Evolutionary conservation across 1,140 invertebrate species (phyloP), one percentile per base, ranked within the genome.

Genomic region (Thrips palmi): DNA sequence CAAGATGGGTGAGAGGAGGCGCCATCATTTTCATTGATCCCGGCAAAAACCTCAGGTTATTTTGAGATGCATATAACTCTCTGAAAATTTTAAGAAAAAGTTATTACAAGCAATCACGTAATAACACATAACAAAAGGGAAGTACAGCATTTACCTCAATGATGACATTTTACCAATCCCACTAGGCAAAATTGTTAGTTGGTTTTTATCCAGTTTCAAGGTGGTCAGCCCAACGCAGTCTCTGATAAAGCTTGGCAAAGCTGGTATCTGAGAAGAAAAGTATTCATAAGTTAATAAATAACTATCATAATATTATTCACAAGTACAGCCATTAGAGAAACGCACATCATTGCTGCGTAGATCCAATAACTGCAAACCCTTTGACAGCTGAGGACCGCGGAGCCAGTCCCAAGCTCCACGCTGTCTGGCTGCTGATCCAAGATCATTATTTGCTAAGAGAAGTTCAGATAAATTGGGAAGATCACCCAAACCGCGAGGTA

Each of bases 401-500:
- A 79, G 46, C 76, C 76, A 80, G 30, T 53, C 47, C 75, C 75
- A 80, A 42, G 71, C 65, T 33, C 55, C 46, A 4, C 42, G 24
- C n/a, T n/a, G n/a, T n/a, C 33, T 30, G 29, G 54, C 54, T 18
- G 51, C 47, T 45, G 60, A 56, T 27, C 71, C 68, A 18, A 91
- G 55, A 34, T 56, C 51, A 59, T 91, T 91, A 40, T 74, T 64
- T 4, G 71, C 58, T 14, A 88, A 45, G 59, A 72, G 67, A 8
- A 89, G 52, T 48, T 79, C 68, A 44, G 65, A 65, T 33, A 92
- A 52, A 42, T 69, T 59, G 2, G 63, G 50, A 35, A 84, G 51
- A 25, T 64, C 59, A 40, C 76, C 80, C 38, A 91, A 47, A 52
- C 80, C 76, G 18, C 66, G 56, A 12, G 85, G 85, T 19, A 91